Evolutionary conservation across 2,797 vertebrate genomes (phyloP).

Genomic region (Notoglanidium macrostoma): DNA sequence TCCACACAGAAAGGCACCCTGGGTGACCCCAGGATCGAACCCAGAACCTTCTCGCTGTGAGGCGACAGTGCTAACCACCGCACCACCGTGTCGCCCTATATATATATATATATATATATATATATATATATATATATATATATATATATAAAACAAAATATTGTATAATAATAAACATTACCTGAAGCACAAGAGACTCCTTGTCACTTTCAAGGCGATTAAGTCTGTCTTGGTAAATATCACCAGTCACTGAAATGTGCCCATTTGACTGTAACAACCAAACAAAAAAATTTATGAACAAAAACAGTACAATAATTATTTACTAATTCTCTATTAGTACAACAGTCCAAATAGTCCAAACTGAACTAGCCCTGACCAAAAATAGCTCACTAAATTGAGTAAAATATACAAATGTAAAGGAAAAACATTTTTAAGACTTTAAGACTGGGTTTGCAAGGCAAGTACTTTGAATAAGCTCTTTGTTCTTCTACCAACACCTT

Average conservation of each 20-base stretch:
- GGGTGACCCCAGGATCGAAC: too few species aligned
- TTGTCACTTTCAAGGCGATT: constrained; percentile 92
- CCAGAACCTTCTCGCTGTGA: too few species aligned
- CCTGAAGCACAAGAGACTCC: constrained; percentile 97
- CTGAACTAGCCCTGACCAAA: neutral
- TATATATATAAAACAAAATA: neutral
- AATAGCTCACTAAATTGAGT: neutral
- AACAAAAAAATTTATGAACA: neutral
- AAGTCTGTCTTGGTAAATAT: constrained; percentile 94
- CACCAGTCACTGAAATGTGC: constrained; percentile 84
- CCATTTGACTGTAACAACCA: constrained; percentile 84
- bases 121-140: too few species aligned
- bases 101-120: too few species aligned
- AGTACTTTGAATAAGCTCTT: constrained; percentile 27
- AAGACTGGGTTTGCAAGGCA: constrained; percentile 14
- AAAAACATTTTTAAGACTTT: neutral
- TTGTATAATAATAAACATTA: constrained; percentile 57
- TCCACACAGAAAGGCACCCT: too few species aligned
- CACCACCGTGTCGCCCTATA: too few species aligned
- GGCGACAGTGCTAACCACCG: too few species aligned
- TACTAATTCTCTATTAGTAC: neutral
- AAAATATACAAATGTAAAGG: neutral
- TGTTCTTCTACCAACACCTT: constrained; percentile 64
- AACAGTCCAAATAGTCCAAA: neutral
- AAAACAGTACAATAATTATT: neutral